A percentile compares a stretch with the other conserved stretches of the same genome.
Evolutionary conservation across 37 sponge, comb jelly and placozoan genomes (phyloP).

Genomic region (Beroe ovata): DNA sequence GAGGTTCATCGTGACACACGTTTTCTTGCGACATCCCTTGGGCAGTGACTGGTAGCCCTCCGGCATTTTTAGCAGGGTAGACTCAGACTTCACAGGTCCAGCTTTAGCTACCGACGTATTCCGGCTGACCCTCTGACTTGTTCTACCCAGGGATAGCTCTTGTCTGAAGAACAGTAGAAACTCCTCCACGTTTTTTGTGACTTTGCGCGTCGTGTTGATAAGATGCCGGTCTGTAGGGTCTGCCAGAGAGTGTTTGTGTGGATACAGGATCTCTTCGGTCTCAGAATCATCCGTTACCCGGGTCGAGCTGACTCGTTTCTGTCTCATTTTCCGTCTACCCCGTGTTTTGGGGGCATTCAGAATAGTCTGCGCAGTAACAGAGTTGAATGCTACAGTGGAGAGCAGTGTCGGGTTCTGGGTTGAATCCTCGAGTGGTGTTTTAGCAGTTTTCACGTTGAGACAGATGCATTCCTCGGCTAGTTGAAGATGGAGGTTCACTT

Average conservation of each 20-base stretch:
- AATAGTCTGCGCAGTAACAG: conserved; percentile 40
- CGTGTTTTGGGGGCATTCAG: conserved; percentile 62
- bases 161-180: conserved; percentile 25
- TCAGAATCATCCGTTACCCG: conserved; percentile 55
- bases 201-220: conserved; percentile 12
- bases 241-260: conserved; percentile 60
- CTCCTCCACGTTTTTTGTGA: conserved; percentile 38
- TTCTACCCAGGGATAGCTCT: conserved; percentile 39
- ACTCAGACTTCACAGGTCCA: conserved; percentile 1
- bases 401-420: not conserved
- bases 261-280: conserved; percentile 48
- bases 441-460: conserved; percentile 35
- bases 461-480: conserved; percentile 34
- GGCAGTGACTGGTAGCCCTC: conserved; percentile 24
- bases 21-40: conserved; percentile 42
- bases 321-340: not conserved
- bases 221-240: conserved; percentile 37
- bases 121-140: conserved; percentile 1
- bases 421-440: conserved; percentile 12
- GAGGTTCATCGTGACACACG: conserved; percentile 30
- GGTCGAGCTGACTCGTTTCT: conserved; percentile 56
- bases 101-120: not conserved
- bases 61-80: conserved; percentile 2
- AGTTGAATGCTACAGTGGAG: conserved; percentile 18
- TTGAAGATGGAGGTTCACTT: conserved; percentile 60